phyloP scores from a whole-genome alignment of 2,888 invertebrate species.

The Hyposoter didymator region DNA sequence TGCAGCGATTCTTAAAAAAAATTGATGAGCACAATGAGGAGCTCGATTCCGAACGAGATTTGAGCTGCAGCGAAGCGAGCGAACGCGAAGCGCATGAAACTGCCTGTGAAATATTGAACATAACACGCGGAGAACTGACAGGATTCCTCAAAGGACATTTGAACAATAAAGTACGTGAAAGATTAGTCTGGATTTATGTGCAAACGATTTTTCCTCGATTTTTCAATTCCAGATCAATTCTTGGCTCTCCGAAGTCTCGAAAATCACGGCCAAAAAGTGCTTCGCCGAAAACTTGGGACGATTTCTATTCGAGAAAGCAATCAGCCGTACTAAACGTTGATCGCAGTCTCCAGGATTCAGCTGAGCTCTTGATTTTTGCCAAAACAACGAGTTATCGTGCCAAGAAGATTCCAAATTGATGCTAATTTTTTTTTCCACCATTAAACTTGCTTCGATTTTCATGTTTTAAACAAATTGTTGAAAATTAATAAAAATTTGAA shows the following conservation, averaged over 20 bases:
- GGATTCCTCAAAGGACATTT: slow-evolving; percentile 71
- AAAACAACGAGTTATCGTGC: background rate
- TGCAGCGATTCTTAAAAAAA: slow-evolving; percentile 67
- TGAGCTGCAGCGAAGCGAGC: slow-evolving; percentile 69
- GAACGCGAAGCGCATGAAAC: slow-evolving; percentile 74
- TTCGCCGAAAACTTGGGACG: slow-evolving; percentile 64
- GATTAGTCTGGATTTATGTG: background rate
- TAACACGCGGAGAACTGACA: slow-evolving; percentile 73
- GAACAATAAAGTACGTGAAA: slow-evolving; percentile 64
- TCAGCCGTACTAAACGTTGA: slow-evolving; percentile 41
- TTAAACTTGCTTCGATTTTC: background rate
- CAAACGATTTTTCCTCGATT: background rate
- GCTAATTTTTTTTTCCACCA: background rate
- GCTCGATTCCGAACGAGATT: slow-evolving; percentile 47
- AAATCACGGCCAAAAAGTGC: slow-evolving; percentile 61
- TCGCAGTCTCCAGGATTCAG: slow-evolving; percentile 25
- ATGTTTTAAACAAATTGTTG: background rate
- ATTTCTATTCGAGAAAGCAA: slow-evolving; percentile 64
- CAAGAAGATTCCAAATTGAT: background rate
- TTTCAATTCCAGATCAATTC: slow-evolving; percentile 65
- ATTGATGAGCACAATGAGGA: slow-evolving; percentile 60
- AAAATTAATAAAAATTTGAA: background rate
- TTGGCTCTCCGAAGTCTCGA: slow-evolving; percentile 66
- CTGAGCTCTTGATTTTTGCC: slow-evolving; percentile 20
- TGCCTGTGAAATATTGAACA: slow-evolving; percentile 75